Conservation (phyloP, 2,113 vertebrate genomes). For the Puffinus mauretanicus region DNA sequence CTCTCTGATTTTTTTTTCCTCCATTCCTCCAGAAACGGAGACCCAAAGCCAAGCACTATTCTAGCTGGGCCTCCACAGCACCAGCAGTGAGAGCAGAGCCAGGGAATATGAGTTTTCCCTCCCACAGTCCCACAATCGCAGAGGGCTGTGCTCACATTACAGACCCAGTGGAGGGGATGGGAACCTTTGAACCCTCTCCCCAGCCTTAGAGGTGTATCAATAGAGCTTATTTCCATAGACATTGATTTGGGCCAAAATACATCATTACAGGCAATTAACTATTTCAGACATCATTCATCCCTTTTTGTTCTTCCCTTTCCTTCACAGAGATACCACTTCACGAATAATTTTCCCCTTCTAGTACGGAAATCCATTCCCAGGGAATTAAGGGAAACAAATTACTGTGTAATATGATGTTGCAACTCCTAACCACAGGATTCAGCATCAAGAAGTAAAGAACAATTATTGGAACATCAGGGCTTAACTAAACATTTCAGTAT, state of each 20-base stretch:
- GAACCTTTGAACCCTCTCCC: not conserved
- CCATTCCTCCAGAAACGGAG: not conserved
- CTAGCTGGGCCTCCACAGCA: not conserved
- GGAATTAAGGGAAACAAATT: conserved; percentile 47
- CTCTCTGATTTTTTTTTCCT: accelerated
- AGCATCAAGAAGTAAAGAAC: conserved; percentile 38
- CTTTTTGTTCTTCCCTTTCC: not conserved
- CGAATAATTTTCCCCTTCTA: not conserved
- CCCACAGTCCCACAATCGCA: not conserved
- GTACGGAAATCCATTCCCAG: not conserved
- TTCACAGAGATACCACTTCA: not conserved
- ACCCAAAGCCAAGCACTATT: not conserved
- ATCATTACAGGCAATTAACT: not conserved
- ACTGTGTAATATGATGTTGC: conserved; percentile 16
- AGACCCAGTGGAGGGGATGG: not conserved
- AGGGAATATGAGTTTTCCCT: not conserved
- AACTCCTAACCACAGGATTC: conserved; percentile 31
- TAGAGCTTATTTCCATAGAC: not conserved
- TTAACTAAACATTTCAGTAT: conserved; percentile 25
- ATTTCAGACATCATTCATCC: not conserved
- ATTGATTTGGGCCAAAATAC: not conserved
- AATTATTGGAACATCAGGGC: conserved; percentile 41
- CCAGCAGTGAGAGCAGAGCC: not conserved
- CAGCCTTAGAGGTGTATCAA: not conserved
- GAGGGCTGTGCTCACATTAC: not conserved